Evolutionary conservation across 2,888 invertebrate genomes (phyloP).

Genomic region (Tetheella fluctuosa): DNA sequence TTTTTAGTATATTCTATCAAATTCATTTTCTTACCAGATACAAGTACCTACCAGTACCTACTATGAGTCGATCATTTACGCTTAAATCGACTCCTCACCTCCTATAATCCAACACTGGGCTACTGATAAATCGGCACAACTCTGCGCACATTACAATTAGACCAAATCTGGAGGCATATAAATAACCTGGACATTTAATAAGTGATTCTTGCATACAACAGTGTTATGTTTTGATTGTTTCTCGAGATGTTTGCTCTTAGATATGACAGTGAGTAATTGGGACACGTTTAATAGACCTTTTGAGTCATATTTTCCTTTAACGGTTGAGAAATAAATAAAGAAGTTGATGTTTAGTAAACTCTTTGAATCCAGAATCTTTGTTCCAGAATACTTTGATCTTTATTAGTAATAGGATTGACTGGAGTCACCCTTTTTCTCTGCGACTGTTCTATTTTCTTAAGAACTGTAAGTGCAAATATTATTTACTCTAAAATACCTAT

Average conservation of each 20-base stretch:
- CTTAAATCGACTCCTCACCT: conserved; percentile 31
- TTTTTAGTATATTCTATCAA: no score
- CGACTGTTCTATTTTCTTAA: no score
- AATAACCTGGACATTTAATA: conserved; percentile 64
- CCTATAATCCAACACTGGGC: conserved; percentile 32
- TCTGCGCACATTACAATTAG: conserved; percentile 72
- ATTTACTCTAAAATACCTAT: no score
- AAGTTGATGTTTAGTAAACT: no score
- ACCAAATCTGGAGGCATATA: conserved; percentile 66
- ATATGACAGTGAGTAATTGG: conserved; percentile 10
- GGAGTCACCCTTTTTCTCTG: no score
- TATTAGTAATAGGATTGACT: no score
- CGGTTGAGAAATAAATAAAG: neutral
- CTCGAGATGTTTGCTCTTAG: neutral
- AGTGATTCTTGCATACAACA: conserved; percentile 41
- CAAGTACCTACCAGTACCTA: no score
- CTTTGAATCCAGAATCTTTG: no score
- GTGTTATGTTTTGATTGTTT: conserved; percentile 10
- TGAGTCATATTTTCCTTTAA: neutral
- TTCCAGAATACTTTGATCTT: no score
- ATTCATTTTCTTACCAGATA: no score
- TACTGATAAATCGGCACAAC: conserved; percentile 64
- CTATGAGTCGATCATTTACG: neutral
- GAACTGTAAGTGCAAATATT: no score
- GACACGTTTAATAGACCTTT: conserved; percentile 2